Evolutionary conservation across 2,797 vertebrate species (phyloP).

Genomic region (Gymnocypris eckloni): DNA sequence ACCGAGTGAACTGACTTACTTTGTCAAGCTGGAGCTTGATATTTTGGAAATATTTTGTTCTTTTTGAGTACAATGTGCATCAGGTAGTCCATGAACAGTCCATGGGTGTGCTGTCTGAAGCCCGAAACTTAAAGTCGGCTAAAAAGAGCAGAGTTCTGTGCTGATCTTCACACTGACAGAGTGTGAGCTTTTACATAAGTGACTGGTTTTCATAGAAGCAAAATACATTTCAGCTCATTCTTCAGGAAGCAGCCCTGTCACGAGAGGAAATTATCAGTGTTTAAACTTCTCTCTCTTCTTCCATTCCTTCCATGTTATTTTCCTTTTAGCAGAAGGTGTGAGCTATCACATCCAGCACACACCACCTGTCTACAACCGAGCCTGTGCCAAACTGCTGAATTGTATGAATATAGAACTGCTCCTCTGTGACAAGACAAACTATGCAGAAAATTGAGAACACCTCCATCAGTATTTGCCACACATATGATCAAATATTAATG

Average conservation of each 20-base stretch:
- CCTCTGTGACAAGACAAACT: slow-evolving; percentile 72
- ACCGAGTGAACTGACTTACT: background rate
- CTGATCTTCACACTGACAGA: slow-evolving; percentile 25
- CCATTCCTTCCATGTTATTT: slow-evolving; percentile 44
- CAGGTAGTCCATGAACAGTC: background rate
- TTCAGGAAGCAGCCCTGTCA: slow-evolving; percentile 59
- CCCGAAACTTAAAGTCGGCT: background rate
- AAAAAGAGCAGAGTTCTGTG: background rate
- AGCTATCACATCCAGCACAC: slow-evolving; percentile 69
- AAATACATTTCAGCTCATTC: slow-evolving; percentile 63
- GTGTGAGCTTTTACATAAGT: slow-evolving; percentile 22
- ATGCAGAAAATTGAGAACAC: slow-evolving; percentile 70
- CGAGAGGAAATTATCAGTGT: slow-evolving; percentile 68
- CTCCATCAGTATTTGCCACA: slow-evolving; percentile 71
- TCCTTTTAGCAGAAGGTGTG: slow-evolving; percentile 58
- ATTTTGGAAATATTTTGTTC: slow-evolving; percentile 6
- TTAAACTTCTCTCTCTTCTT: slow-evolving; percentile 58
- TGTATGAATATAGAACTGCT: slow-evolving; percentile 65
- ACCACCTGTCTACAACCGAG: slow-evolving; percentile 55
- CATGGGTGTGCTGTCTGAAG: background rate
- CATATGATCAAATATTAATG: slow-evolving; percentile 74
- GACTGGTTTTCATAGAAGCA: slow-evolving; percentile 52
- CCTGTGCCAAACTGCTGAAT: slow-evolving; percentile 52
- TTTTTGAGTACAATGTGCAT: slow-evolving; percentile 9
- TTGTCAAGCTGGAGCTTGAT: background rate